Base-by-base conservation (phyloP, 2,797 vertebrate genomes). In the Morus bassanus region DNA sequence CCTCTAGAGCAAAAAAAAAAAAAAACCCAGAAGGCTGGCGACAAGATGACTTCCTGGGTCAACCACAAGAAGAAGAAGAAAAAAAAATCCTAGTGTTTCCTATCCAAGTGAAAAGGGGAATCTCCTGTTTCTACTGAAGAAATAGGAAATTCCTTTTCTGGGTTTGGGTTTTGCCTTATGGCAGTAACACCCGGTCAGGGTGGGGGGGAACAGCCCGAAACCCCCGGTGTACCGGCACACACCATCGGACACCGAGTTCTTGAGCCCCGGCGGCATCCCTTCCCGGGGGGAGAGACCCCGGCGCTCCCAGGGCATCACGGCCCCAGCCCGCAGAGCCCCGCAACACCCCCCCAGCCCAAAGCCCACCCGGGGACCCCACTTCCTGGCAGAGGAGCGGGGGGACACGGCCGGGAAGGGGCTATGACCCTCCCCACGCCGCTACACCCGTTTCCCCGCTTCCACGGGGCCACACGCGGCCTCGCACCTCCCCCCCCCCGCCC, bases 21-120 rank as follows among this genome's bases (percentile, higher is more conserved):
- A 45, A 43, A 45, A 45, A 18, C 7, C 61, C 93, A 96, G 67
- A 94, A 83, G 67, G 77, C 81, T 95, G 69, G 83, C 25, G 56
- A 95, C 85, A 96, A 96, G 79, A 96, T 53, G 79, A 97, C 93
- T 96, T 97, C 96, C 98, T 92, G 88, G 96, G 95, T 93, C 92
- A 93, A 93, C 85, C 96, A 89, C 92, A 86, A 82, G 50, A 92
- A 85, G 45, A 15, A 19, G 43, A 46, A 53, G 51, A 53, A 54
- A 37, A 59, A 74, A 92, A 93, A 95, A 95, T 89, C 73, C 90
- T 92, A 89, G 92, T 51, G 80, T 96, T 96, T 96, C 77, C 91
- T 88, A 97, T 75, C 53, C 45, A 84, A 88, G 91, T 65, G 43
- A 94, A 94, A 97, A 97, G 59, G 93, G 73, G 90, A 91, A 81